Conservation (phyloP, 1,140 invertebrate species). For the Ectropis grisescens region DNA sequence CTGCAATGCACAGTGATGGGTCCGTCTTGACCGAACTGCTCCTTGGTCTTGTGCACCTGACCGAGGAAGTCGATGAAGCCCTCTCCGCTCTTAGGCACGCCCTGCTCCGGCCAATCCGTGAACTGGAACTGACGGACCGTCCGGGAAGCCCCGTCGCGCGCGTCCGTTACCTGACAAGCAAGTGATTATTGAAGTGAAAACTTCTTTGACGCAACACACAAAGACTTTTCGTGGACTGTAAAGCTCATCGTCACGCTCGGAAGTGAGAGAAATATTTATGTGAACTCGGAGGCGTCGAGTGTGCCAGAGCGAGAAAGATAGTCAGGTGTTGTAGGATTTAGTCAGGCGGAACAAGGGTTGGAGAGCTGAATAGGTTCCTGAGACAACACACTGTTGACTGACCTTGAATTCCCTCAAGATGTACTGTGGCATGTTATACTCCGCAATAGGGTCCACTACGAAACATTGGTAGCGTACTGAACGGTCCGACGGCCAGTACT, state of each 20-base stretch:
- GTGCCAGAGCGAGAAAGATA: too few relatives aligned
- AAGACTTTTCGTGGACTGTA: too few relatives aligned
- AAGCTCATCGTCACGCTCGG: too few relatives aligned
- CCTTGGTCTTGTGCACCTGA: slow-evolving; percentile 99
- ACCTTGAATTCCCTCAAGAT: slow-evolving; percentile 98
- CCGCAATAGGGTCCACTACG: slow-evolving; percentile 98
- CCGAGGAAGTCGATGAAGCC: slow-evolving; percentile 98
- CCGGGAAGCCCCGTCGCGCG: slow-evolving; percentile 93
- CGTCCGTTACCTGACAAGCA: slow-evolving; percentile 86
- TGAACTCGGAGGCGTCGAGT: too few relatives aligned
- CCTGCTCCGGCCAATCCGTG: slow-evolving; percentile 99
- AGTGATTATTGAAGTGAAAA: too few relatives aligned
- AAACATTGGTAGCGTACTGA: slow-evolving; percentile 97
- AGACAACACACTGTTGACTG: too few relatives aligned
- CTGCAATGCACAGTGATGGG: slow-evolving; percentile 99
- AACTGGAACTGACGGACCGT: slow-evolving; percentile 99
- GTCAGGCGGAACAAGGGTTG: too few relatives aligned
- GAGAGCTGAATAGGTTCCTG: too few relatives aligned
- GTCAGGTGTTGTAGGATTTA: too few relatives aligned
- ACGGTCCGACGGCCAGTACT: slow-evolving; percentile 98
- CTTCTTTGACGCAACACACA: too few relatives aligned
- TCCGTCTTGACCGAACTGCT: slow-evolving; percentile 99
- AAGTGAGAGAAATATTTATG: too few relatives aligned
- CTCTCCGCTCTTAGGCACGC: slow-evolving; percentile 97
- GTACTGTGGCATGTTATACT: slow-evolving; percentile 99